Conservation (phyloP, 1,140 invertebrate species). For the Lepeophtheirus salmonis region DNA sequence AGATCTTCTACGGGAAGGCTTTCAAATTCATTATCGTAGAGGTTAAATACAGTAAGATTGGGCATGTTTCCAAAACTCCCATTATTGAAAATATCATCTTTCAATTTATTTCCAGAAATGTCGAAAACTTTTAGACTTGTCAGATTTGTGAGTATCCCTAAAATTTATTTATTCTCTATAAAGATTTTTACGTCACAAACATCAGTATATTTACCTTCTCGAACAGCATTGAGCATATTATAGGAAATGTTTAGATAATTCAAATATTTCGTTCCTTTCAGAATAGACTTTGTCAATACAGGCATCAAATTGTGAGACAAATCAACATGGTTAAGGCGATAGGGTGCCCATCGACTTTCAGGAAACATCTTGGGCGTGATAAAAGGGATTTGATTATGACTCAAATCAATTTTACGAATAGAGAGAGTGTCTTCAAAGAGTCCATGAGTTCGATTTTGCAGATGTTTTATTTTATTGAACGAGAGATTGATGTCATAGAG, state of each 20-base stretch:
- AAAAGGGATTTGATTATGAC: slow-evolving; percentile 64
- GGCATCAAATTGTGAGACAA: slow-evolving; percentile 65
- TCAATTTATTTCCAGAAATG: slow-evolving; percentile 4
- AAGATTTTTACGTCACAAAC: no score
- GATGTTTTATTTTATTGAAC: slow-evolving; percentile 48
- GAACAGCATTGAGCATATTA: slow-evolving; percentile 59
- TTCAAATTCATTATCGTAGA: not conserved
- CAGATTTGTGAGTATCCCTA: slow-evolving; percentile 1
- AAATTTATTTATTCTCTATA: no score
- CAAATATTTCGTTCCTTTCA: slow-evolving; percentile 50
- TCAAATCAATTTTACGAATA: slow-evolving; percentile 44
- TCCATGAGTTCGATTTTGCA: slow-evolving; percentile 74
- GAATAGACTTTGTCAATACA: slow-evolving; percentile 55
- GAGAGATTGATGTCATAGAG: slow-evolving; percentile 43
- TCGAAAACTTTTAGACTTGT: not conserved
- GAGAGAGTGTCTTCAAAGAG: slow-evolving; percentile 56
- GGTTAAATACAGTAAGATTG: not conserved
- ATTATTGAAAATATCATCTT: slow-evolving; percentile 1
- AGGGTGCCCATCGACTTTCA: slow-evolving; percentile 61
- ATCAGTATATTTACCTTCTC: no score
- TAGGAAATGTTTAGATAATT: slow-evolving; percentile 50
- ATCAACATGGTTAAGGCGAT: slow-evolving; percentile 52
- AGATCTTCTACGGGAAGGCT: not conserved
- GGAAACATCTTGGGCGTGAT: slow-evolving; percentile 66
- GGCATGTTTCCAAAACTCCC: not conserved